Base-by-base conservation (phyloP, 37 sponge, comb jelly and placozoan species). In the Bolinopsis microptera region DNA sequence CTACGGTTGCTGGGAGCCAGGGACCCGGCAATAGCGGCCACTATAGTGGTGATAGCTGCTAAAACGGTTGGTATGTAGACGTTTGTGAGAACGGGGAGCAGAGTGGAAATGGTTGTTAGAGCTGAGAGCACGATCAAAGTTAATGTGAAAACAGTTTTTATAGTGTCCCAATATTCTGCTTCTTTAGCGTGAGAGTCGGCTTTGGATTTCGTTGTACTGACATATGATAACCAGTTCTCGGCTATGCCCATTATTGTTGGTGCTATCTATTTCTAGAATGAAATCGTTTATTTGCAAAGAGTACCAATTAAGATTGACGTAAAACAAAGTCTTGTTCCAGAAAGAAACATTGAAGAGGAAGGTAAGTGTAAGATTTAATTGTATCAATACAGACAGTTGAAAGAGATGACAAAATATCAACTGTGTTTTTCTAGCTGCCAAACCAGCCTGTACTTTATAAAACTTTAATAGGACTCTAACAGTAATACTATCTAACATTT, bases 161-260 rank as follows among this genome's bases (percentile, higher is more conserved):
- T 32, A 32, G 35, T 34, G 80, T 77, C 80, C 80, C 80, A 77
- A 36, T 31, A 77, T 36, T 77, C 35, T 5, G 80, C 80, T 1
- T 34, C 80, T 32, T 77, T 77, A 36, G 33, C 80, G 80, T 77
- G 80, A 36, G 80, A 77, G 37, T 77, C 80, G 0, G 80, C 80
- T 32, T 77, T 77, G 1, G 80, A 34, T 35, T 32, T 27, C 37
- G 80, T 77, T 36, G 33, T 77, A 36, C 33, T 77, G 36, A 77
- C 80, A 34, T 34, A 77, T 2, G 33, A 32, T 22, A 32, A 36
- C 80, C 80, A 77, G 80, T 77, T 77, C 35, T 77, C 80, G 2
- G 80, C 35, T 1, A 77, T 77, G 22, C 80, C 80, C 80, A 77
- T 77, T 18, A 18, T 70, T 18, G 18, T 18, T 13, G 13, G 68